Conservation (phyloP, 2,888 invertebrate species). For the Acholoe squamosa region DNA sequence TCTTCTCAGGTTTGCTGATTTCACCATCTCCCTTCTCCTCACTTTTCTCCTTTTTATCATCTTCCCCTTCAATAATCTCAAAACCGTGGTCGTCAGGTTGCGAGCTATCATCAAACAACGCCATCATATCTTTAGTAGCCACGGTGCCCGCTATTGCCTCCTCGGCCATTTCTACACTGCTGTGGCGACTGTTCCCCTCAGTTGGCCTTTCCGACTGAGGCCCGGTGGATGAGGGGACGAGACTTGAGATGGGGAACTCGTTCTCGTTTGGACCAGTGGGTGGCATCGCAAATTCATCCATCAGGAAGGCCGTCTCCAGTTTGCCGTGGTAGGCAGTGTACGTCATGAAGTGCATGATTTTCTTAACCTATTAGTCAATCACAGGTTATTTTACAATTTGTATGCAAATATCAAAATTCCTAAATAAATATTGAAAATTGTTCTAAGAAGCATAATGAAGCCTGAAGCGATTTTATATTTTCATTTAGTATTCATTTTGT, state of each 20-base stretch:
- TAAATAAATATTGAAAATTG: too few species aligned
- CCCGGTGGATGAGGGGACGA: not conserved
- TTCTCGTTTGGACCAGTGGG: constrained; percentile 83
- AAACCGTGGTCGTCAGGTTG: not conserved
- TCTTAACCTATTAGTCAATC: constrained; percentile 87
- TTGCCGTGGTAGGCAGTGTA: constrained; percentile 95
- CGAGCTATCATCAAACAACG: not conserved
- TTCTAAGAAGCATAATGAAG: too few species aligned
- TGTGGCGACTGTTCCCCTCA: not conserved
- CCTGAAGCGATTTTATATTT: too few species aligned
- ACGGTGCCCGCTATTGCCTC: constrained; percentile 30
- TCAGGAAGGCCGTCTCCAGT: constrained; percentile 93
- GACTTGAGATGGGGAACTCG: constrained; percentile 52
- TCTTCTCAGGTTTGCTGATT: not conserved
- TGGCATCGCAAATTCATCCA: constrained; percentile 93
- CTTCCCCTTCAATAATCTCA: not conserved
- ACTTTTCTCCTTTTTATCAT: not conserved
- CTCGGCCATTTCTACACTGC: constrained; percentile 43
- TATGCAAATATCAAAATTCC: too few species aligned
- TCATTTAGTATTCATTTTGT: too few species aligned
- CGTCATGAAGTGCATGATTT: constrained; percentile 91
- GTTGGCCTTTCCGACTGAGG: not conserved
- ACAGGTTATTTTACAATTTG: too few species aligned
- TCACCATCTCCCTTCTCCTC: not conserved
- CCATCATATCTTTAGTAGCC: constrained; percentile 54